A percentile compares a stretch with the other conserved stretches of the same genome.
Conservation (phyloP, 2,113 vertebrate genomes). For the Tachycineta bicolor region DNA sequence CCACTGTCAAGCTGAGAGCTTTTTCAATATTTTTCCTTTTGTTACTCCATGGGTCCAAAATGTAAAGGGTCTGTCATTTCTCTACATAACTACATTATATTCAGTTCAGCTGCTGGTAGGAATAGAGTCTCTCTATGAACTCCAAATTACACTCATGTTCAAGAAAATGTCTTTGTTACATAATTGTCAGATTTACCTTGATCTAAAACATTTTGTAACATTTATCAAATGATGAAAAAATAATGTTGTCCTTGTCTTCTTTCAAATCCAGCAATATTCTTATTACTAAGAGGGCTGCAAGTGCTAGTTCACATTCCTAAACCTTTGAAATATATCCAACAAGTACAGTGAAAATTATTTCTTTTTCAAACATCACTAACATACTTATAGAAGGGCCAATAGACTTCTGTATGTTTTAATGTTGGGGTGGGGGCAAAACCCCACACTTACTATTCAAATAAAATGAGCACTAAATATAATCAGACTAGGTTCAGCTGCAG, state of each 20-base stretch:
- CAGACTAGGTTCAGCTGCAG: not conserved
- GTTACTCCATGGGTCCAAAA: not conserved
- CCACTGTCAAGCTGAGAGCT: not conserved
- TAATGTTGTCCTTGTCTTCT: not conserved
- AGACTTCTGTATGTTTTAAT: not conserved
- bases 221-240: not conserved
- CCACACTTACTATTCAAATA: not conserved
- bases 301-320: not conserved
- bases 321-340: not conserved
- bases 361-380: not conserved
- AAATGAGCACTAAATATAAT: not conserved
- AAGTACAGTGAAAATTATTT: not conserved
- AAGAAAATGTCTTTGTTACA: not conserved
- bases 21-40: not conserved
- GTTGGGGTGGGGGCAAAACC: accelerated
- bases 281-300: not conserved
- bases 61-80: not conserved
- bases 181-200: not conserved
- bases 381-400: not conserved
- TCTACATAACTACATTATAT: not conserved
- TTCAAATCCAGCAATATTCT: not conserved
- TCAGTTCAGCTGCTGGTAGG: not conserved
- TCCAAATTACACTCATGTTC: not conserved
- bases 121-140: not conserved
- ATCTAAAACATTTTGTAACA: not conserved